Percentiles rank a stretch among this genome's conserved stretches.
Conservation (phyloP, 2,888 invertebrate species). For the Hecatera dysodea region DNA sequence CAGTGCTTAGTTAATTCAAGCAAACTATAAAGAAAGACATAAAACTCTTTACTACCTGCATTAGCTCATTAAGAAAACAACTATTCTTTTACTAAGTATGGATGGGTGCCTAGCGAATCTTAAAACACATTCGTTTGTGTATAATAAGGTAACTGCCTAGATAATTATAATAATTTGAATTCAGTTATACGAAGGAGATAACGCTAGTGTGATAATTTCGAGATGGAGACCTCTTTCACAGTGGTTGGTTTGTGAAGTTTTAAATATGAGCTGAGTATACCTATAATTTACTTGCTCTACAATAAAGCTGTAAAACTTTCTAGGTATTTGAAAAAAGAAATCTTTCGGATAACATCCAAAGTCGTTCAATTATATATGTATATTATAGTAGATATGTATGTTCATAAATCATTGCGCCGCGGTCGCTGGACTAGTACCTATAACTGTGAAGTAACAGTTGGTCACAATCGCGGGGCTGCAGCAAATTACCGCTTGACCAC, state of each 20-base stretch:
- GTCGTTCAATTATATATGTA: not conserved
- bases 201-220: conserved; percentile 63
- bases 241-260: conserved; percentile 62
- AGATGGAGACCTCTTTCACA: conserved; percentile 67
- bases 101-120: conserved; percentile 66
- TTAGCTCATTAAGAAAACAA: conserved; percentile 77
- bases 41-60: conserved; percentile 78
- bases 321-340: not conserved
- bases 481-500: conserved; percentile 79
- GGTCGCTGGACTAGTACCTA: conserved; percentile 10
- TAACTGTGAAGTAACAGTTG: conserved; percentile 65
- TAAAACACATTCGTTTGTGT: conserved; percentile 66
- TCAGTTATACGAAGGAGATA: conserved; percentile 71
- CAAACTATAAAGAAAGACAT: conserved; percentile 81
- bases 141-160: conserved; percentile 70
- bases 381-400: not conserved
- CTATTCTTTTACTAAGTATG: conserved; percentile 70
- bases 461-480: conserved; percentile 70
- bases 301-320: conserved; percentile 16
- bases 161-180: conserved; percentile 71
- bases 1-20: conserved; percentile 80
- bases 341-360: not conserved
- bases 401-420: conserved; percentile 8
- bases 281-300: conserved; percentile 6
- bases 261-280: conserved; percentile 1